phyloP scores from a whole-genome alignment of 2,888 invertebrate genomes.

The Leucophenga maculata region DNA sequence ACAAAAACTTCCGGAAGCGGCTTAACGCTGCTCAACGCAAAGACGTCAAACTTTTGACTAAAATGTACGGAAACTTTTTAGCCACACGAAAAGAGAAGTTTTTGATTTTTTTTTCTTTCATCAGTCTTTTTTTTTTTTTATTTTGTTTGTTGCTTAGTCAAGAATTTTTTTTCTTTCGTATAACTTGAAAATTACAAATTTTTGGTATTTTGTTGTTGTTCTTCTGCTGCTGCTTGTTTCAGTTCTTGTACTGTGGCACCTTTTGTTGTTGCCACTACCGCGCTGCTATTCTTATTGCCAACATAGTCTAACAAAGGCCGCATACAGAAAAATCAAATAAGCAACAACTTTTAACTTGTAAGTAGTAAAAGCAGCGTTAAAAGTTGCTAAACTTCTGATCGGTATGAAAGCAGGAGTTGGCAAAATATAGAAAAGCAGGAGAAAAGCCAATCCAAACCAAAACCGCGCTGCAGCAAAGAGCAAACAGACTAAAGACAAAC shows the following conservation, averaged over 20 bases:
- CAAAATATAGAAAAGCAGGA: no score
- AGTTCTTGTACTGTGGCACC: constrained; percentile 16
- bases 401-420: no score
- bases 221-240: not conserved
- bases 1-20: not conserved
- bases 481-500: constrained; percentile 6
- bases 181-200: constrained; percentile 18
- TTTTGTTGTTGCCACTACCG: constrained; percentile 32
- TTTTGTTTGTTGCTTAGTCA: constrained; percentile 15
- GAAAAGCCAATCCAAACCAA: no score
- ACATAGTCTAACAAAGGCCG: constrained; percentile 49
- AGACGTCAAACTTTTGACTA: constrained; percentile 14
- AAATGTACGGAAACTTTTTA: constrained; percentile 4
- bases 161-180: constrained; percentile 14
- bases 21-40: not conserved
- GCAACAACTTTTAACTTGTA: constrained; percentile 51
- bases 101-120: not conserved
- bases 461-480: no score
- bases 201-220: no score
- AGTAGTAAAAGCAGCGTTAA: constrained; percentile 4
- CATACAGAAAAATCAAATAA: constrained; percentile 56
- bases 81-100: constrained; percentile 1
- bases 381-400: constrained; percentile 6
- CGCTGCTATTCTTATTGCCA: constrained; percentile 29
- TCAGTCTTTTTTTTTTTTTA: not conserved